Evolutionary conservation across 1,140 invertebrate genomes (phyloP).

Genomic region (Diplogasteroides magnus): DNA sequence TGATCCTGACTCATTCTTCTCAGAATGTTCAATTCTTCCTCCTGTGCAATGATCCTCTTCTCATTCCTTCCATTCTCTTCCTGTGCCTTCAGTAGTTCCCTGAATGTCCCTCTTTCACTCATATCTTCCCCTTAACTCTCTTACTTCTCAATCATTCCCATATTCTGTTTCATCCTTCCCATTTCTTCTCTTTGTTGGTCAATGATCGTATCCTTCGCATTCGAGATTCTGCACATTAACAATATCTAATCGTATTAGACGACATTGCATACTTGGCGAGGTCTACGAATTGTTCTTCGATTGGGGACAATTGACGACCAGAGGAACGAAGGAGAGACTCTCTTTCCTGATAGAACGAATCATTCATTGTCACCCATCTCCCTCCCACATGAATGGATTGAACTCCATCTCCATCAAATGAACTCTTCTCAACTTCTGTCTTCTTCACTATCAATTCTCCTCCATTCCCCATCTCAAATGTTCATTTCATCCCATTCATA

Average conservation of each 20-base stretch:
- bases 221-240: constrained; percentile 34
- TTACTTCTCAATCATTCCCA: constrained; percentile 25
- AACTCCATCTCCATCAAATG: not conserved
- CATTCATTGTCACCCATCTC: not conserved
- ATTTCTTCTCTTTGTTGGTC: constrained; percentile 34
- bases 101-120: constrained; percentile 3
- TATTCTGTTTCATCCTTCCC: constrained; percentile 15
- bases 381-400: not conserved
- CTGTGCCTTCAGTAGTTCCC: constrained; percentile 11
- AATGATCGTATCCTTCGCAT: constrained; percentile 36
- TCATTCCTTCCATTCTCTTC: constrained; percentile 9
- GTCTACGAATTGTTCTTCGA: constrained; percentile 40
- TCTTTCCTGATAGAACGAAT: constrained; percentile 13
- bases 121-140: not conserved
- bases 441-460: too few relatives aligned
- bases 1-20: constrained; percentile 24
- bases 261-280: too few relatives aligned
- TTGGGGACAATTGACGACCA: constrained; percentile 20
- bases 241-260: too few relatives aligned
- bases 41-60: constrained; percentile 10
- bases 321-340: constrained; percentile 5
- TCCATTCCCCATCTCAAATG: too few relatives aligned
- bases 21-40: constrained; percentile 29
- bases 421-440: not conserved
- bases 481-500: not conserved